These are phyloP conservation scores for Heterochromis multidens DNA, from an alignment of 2,113 vertebrate genomes.

Conservation along the genomic window DNA sequence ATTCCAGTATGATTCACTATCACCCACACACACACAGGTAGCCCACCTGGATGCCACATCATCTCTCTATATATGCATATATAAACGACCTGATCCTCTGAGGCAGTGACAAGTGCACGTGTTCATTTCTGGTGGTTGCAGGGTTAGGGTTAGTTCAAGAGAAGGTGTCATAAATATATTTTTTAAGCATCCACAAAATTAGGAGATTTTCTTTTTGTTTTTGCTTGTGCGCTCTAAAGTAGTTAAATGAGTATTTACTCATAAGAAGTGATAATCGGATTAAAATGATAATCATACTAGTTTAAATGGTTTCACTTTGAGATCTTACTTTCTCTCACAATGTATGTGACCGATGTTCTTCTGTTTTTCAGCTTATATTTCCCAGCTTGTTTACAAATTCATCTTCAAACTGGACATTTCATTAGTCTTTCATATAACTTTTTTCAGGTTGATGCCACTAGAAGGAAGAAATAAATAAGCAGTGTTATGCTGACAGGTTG, in stretches of 20 bases:
- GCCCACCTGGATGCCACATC: slow-evolving; percentile 8
- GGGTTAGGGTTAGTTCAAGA: neutral
- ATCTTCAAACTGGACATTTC: too few species aligned
- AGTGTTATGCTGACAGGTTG: neutral
- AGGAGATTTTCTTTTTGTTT: neutral
- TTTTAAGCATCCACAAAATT: too few species aligned
- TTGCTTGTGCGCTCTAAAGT: neutral
- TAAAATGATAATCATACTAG: neutral
- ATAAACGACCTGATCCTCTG: neutral
- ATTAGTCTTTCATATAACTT: neutral
- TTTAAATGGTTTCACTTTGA: neutral
- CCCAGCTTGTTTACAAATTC: too few species aligned
- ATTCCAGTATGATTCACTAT: slow-evolving; percentile 24
- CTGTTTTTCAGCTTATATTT: too few species aligned
- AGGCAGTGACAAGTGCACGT: neutral
- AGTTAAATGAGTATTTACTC: too few species aligned
- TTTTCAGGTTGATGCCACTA: neutral
- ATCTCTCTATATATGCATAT: neutral
- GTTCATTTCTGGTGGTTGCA: neutral
- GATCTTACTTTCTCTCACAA: neutral
- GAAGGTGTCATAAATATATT: neutral
- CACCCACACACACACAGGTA: slow-evolving; percentile 17
- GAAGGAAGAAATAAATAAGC: neutral
- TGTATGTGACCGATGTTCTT: neutral
- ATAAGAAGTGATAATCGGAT: neutral